phyloP scores from a whole-genome alignment of 2,113 vertebrate species.

The Fukomys damarensis region DNA sequence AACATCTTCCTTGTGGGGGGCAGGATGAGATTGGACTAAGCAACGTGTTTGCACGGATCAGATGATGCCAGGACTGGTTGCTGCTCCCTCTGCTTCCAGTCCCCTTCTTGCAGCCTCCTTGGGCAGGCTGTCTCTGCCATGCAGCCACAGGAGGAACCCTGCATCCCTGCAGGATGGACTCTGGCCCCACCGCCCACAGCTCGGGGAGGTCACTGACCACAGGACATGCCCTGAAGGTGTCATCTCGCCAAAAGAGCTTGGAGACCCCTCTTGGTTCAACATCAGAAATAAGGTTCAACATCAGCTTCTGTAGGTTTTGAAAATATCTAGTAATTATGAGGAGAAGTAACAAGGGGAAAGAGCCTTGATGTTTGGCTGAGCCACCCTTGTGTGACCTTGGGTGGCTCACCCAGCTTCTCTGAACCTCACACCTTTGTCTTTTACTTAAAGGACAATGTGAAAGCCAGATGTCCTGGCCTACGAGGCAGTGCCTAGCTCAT shows the following conservation, averaged over 20 bases:
- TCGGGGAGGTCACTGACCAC: not conserved
- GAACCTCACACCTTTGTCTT: not conserved
- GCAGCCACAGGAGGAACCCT: not conserved
- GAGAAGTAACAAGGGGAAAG: not conserved
- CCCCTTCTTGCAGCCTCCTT: not conserved
- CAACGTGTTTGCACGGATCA: not conserved
- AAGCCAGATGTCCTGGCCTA: not conserved
- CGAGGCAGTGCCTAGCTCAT: fast-evolving
- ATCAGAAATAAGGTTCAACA: not conserved
- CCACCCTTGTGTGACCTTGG: not conserved
- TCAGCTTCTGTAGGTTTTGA: not conserved
- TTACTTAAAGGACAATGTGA: not conserved
- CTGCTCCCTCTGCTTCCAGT: not conserved
- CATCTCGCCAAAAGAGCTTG: not conserved
- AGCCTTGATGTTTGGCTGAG: not conserved
- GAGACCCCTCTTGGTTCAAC: not conserved
- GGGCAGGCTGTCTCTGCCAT: not conserved
- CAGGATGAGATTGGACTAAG: not conserved
- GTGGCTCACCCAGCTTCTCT: not conserved
- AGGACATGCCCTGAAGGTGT: not conserved
- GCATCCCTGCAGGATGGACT: not conserved
- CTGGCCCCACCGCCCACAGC: not conserved
- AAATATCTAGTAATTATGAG: not conserved
- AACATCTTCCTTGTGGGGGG: not conserved
- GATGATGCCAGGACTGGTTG: not conserved